Conservation (phyloP, 2,797 vertebrate genomes). For the Avahi laniger region DNA sequence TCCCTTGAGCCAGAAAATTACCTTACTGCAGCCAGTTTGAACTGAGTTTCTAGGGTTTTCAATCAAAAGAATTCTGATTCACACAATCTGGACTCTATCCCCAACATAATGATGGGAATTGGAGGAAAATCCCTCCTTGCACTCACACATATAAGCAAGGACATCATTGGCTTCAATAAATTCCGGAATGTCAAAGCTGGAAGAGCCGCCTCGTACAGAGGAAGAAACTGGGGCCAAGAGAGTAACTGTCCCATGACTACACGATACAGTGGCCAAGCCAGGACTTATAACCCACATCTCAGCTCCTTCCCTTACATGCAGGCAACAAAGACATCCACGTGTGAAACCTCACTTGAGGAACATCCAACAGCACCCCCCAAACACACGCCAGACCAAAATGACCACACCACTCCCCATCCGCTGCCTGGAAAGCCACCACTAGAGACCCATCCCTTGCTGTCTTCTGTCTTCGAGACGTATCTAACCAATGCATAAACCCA, state of each 20-base stretch:
- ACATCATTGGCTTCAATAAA: background rate
- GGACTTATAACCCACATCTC: background rate
- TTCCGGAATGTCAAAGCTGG: background rate
- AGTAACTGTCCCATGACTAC: background rate
- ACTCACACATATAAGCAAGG: background rate
- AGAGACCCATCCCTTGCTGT: background rate
- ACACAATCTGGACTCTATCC: background rate
- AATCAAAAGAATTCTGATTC: background rate
- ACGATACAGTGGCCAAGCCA: background rate
- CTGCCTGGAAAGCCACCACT: background rate
- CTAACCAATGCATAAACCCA: background rate
- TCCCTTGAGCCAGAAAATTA: background rate
- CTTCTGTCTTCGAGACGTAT: background rate
- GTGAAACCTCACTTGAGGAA: rapidly evolving
- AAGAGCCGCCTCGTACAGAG: background rate
- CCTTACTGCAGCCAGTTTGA: background rate
- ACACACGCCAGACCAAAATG: background rate
- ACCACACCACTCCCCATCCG: background rate
- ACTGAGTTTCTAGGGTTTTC: background rate
- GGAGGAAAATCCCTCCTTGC: background rate
- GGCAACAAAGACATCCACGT: background rate
- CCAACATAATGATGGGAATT: background rate
- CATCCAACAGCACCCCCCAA: background rate
- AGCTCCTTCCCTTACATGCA: background rate
- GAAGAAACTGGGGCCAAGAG: background rate